Evolutionary conservation across 2,113 vertebrate genomes (phyloP).

Genomic region (Fulmarus glacialis): DNA sequence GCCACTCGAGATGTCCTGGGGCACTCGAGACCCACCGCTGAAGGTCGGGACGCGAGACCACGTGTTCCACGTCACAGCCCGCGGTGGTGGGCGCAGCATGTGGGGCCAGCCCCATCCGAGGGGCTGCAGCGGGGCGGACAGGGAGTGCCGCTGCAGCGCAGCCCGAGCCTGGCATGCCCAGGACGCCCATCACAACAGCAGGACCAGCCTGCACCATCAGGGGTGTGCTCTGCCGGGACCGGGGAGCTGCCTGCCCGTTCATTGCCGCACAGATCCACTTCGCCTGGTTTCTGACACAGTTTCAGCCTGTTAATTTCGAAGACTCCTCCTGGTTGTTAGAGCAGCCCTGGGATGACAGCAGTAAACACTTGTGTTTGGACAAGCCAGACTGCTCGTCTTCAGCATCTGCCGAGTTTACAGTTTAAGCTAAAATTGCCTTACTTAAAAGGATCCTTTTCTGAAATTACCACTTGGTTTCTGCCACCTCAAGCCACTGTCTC

Average conservation of each 20-base stretch:
- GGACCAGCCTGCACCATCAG: background rate
- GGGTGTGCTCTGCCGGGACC: too few species aligned
- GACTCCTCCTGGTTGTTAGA: background rate
- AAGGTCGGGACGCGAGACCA: fast-evolving
- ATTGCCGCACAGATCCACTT: fast-evolving
- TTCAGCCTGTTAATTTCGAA: background rate
- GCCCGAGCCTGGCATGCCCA: background rate
- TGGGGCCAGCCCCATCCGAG: background rate
- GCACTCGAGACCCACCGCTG: background rate
- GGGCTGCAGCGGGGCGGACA: too few species aligned
- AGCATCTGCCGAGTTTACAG: background rate
- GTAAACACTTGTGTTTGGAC: background rate
- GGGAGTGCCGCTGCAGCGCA: background rate
- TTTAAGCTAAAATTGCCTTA: background rate
- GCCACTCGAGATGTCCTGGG: background rate
- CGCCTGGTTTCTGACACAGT: background rate
- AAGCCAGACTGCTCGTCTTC: background rate
- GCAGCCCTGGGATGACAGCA: background rate
- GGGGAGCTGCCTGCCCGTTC: background rate
- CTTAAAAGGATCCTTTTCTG: background rate
- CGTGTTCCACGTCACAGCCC: background rate
- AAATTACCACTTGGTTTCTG: background rate
- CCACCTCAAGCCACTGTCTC: background rate
- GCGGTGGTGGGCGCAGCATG: fast-evolving
- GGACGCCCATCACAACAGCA: background rate